Conservation (phyloP, 2,113 vertebrate species). For the Corapipo altera region DNA sequence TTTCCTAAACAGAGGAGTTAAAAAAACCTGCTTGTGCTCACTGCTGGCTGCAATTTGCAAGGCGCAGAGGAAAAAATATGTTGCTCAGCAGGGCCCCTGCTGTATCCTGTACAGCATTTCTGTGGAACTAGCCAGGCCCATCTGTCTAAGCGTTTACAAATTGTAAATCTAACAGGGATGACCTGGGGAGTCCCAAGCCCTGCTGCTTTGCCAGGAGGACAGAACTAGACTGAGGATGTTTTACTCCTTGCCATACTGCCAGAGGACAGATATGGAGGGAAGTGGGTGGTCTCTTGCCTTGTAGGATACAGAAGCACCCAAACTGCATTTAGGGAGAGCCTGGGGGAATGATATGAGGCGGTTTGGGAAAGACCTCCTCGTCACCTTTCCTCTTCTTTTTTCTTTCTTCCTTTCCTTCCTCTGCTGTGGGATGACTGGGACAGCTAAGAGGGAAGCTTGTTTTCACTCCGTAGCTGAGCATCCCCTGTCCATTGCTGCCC, state of each 20-base stretch:
- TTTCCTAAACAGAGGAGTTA: not conserved
- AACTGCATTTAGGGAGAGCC: not conserved
- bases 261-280: not conserved
- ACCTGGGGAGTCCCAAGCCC: constrained; percentile 1
- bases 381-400: not conserved
- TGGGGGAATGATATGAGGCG: fast-evolving
- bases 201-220: not conserved
- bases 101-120: constrained; percentile 21
- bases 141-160: not conserved
- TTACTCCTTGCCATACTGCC: not conserved
- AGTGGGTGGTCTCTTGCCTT: not conserved
- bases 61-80: constrained; percentile 6
- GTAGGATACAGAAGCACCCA: not conserved
- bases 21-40: not conserved
- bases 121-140: constrained; percentile 21
- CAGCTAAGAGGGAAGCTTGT: not conserved
- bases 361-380: not conserved
- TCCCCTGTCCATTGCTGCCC: not conserved
- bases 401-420: not conserved
- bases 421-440: not conserved
- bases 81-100: constrained; percentile 23
- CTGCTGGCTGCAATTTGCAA: constrained; percentile 9
- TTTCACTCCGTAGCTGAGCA: not conserved
- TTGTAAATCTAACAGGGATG: not conserved
- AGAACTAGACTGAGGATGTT: not conserved